Percentiles rank a stretch among this genome's conserved stretches.
These are phyloP conservation scores for Plutella xylostella DNA, from an alignment of 2,888 invertebrate genomes.

Conservation along the genomic window DNA sequence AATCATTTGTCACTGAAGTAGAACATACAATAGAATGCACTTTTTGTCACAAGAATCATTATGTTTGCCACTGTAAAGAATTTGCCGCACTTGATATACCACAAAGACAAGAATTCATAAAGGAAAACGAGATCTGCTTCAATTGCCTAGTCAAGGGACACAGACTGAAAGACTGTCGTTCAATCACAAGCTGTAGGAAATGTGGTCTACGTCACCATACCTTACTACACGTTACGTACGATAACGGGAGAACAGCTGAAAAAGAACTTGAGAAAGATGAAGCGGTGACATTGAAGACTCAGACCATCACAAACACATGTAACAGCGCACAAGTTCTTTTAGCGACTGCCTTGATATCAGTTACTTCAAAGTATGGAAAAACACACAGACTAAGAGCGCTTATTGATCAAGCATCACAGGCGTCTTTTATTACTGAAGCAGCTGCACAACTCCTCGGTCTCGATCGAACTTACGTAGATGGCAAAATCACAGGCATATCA, in stretches of 20 bases:
- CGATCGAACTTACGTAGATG: too few species aligned
- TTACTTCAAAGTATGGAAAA: neutral
- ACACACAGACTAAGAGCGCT: neutral
- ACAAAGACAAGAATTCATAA: too few species aligned
- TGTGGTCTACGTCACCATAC: too few species aligned
- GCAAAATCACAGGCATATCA: neutral
- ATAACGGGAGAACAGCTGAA: too few species aligned
- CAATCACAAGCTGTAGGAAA: too few species aligned
- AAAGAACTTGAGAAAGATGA: too few species aligned
- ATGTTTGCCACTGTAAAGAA: neutral
- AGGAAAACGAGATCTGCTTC: too few species aligned
- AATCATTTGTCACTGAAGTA: neutral
- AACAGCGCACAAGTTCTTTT: neutral
- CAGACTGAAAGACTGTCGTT: too few species aligned
- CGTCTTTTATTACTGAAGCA: neutral
- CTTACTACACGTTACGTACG: too few species aligned
- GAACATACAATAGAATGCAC: neutral
- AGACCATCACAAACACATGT: neutral
- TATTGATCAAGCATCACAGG: neutral
- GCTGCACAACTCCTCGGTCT: too few species aligned
- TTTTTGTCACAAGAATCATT: neutral
- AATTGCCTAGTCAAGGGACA: too few species aligned
- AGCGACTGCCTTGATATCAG: neutral
- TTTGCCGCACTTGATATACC: neutral
- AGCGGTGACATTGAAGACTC: too few species aligned